Base-by-base conservation (phyloP, 2,113 vertebrate species). In the Arothron firmamentum region DNA sequence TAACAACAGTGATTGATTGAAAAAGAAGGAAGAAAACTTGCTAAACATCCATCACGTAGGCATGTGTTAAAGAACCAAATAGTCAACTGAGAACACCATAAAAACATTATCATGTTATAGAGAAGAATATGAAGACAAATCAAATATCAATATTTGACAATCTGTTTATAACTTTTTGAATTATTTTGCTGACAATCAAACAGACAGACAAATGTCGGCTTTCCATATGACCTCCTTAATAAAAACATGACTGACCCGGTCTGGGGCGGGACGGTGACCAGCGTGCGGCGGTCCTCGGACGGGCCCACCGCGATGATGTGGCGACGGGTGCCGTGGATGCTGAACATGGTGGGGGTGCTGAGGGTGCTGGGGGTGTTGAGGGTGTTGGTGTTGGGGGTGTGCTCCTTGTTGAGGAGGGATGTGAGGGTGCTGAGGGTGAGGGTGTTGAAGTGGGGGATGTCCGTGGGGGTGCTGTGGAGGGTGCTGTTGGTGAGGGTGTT, bases 221-320 rank as follows among this genome's bases (percentile, higher is more conserved):
- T 1, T 28, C 25, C 25, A 28, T 28, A 28, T 28, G 6, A 28
- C 2, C 25, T 28, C 25, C 6, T 28, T 28, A 28, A n/a, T 47
- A 16, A 17, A 16, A 47, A n/a, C n/a, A n/a, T n/a, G 76, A 68
- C 79, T 90, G 52, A 97, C 96, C 95, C 96, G 97, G 83, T 99
- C 97, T 41, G 92, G 94, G 89, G 96, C 90, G 53, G 96, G 95
- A 77, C 96, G 93, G 85, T 97, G 97, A 83, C 95, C 96, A 78
- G 92, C 86, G 62, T 95, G 94, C 6, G 93, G 94, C 19, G 92
- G 92, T 80, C 94, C 90, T 64, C 91, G 77, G 42, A 77, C 69
- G 1, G 89, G 85, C 14, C 87, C 90, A 51, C 90, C 88, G 7
- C 88, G 88, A 65, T 88, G 87, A 60, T 89, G 89, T 19, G 88